Evolutionary conservation across 2,113 vertebrate genomes (phyloP).

Genomic region (Platycercus adscitus): DNA sequence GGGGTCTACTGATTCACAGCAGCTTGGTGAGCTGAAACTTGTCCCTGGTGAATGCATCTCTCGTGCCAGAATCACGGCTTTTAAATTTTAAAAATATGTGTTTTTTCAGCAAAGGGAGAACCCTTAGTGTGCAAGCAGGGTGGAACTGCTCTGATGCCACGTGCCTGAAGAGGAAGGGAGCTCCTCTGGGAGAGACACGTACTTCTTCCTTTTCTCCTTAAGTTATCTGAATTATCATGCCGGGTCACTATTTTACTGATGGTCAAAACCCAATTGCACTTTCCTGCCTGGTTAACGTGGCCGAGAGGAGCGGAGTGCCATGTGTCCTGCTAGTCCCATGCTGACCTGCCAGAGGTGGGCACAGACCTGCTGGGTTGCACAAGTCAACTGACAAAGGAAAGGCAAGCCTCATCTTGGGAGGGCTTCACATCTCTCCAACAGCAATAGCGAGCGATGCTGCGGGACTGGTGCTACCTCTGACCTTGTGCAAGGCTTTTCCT

Average conservation of each 20-base stretch:
- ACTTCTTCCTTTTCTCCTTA: neutral
- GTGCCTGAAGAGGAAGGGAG: neutral
- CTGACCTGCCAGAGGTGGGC: accelerated
- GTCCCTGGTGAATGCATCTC: conserved; percentile 29
- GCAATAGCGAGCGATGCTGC: neutral
- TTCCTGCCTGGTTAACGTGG: neutral
- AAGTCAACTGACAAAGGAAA: neutral
- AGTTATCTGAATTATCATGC: neutral
- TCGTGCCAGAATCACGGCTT: conserved; percentile 31
- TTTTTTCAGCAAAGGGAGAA: conserved; percentile 59
- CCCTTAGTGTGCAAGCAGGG: neutral
- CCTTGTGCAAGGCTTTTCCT: accelerated
- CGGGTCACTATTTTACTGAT: neutral
- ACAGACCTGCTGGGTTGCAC: neutral
- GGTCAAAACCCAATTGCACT: neutral
- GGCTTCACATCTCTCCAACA: neutral
- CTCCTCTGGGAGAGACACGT: neutral
- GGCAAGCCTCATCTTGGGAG: neutral
- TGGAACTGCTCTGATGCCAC: neutral
- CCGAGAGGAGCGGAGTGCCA: neutral
- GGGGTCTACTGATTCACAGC: conserved; percentile 45
- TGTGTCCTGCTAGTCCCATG: accelerated
- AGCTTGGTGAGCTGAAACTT: conserved; percentile 42
- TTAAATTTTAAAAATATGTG: conserved; percentile 62
- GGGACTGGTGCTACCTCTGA: accelerated